These are phyloP conservation scores for Periplaneta americana DNA, from an alignment of 1,140 invertebrate genomes.

Conservation along the genomic window DNA sequence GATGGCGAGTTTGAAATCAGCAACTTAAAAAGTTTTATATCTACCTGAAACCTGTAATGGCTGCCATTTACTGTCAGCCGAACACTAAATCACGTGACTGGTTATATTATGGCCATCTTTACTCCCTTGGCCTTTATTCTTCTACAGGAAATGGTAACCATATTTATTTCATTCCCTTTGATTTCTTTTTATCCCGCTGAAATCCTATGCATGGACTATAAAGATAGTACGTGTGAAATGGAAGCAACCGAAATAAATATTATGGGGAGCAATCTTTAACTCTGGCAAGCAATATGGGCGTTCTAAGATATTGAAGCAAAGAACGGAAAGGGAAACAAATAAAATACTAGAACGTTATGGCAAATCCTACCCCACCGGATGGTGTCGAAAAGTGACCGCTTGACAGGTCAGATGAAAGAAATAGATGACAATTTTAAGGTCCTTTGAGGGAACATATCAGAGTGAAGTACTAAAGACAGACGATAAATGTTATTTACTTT, in stretches of 20 bases:
- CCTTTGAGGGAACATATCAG: too few species aligned
- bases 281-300: background rate
- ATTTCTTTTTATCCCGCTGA: background rate
- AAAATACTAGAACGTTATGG: too few species aligned
- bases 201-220: background rate
- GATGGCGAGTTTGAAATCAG: background rate
- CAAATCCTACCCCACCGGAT: too few species aligned
- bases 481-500: too few species aligned
- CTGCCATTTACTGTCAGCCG: background rate
- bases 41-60: background rate
- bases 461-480: too few species aligned
- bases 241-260: background rate
- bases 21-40: background rate
- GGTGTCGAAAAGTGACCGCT: too few species aligned
- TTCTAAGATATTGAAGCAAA: too few species aligned
- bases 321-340: too few species aligned
- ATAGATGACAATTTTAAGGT: too few species aligned
- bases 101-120: background rate
- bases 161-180: background rate
- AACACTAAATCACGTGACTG: background rate
- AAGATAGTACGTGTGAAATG: background rate
- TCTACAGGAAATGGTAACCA: background rate
- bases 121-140: background rate
- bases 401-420: too few species aligned
- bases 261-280: background rate